Base-by-base conservation (phyloP, 2,888 invertebrate species). In the Watsonalla binaria region DNA sequence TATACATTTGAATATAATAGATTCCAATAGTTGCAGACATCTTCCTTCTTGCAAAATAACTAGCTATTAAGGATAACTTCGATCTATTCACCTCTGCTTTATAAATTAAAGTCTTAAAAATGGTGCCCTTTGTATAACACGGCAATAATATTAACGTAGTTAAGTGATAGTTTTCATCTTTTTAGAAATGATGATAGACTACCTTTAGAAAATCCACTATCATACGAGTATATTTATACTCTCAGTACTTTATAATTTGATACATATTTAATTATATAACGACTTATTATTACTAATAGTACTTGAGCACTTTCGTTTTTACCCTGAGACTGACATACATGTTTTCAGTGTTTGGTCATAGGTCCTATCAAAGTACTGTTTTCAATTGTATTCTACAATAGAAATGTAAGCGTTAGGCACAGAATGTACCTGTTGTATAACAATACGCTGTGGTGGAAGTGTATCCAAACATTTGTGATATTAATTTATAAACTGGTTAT, bases 71-170 rank as follows among this genome's bases (percentile, higher is more conserved):
- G 42, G 11, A 11, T 11, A 42, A 42, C 11, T 42, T 42, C 5
- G 42, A 42, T 42, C 11, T 42, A 5, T 42, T 11, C 42, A 42
- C 1, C 11, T 56, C 56, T 64, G 54, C 52, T 65, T 51, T 57
- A 62, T 55, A 61, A 63, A 62, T 59, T 60, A 63, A 60, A 60
- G 62, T 68, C 65, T 70, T 66, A 61, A 62, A 68, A 69, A 77
- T 74, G 76, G 78, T 78, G 78, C 77, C 75, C 74, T 70, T 68
- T 70, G 66, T 78, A 77, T 72, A 59, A 65, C 68, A 76, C 76
- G 78, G 82, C 80, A 80, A 82, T 82, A 80, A 78, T 78, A 72
- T 78, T 75, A 66, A 63, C 66, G 8, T 8, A 11, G 42, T 2
- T 42, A 42, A 42, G 39, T 5, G 8, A 42, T 42, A 66, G 58